Conservation (phyloP, 2,113 vertebrate species). For the Struthidea cinerea region DNA sequence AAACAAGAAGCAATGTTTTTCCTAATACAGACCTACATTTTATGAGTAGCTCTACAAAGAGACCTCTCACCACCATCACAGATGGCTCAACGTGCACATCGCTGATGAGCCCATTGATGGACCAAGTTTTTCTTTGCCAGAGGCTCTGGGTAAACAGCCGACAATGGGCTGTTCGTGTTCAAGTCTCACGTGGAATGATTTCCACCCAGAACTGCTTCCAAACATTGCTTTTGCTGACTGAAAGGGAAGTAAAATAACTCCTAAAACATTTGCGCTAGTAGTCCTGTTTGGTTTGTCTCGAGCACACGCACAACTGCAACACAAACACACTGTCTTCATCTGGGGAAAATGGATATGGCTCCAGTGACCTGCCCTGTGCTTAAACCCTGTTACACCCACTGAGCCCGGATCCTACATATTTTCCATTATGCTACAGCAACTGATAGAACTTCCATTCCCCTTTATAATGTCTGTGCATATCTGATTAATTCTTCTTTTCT, state of each 20-base stretch:
- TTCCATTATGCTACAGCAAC: slow-evolving; percentile 2
- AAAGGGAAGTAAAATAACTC: background rate
- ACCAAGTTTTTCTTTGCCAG: background rate
- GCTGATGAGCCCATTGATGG: rapidly evolving
- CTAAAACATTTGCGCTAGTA: background rate
- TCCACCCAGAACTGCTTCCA: background rate
- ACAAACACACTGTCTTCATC: background rate
- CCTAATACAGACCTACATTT: background rate
- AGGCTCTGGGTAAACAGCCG: background rate
- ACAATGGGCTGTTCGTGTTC: background rate
- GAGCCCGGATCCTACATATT: background rate
- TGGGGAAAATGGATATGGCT: background rate
- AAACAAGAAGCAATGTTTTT: background rate
- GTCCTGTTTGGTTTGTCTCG: background rate
- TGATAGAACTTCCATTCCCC: slow-evolving; percentile 31
- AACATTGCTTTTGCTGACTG: background rate
- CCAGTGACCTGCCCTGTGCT: background rate
- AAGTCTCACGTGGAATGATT: background rate
- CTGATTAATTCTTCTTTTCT: slow-evolving; percentile 47
- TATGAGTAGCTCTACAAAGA: background rate
- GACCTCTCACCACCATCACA: background rate
- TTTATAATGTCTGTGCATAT: slow-evolving; percentile 7
- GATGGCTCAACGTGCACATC: background rate
- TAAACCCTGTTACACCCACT: background rate
- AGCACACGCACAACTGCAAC: rapidly evolving